Evolutionary conservation across 2,113 vertebrate genomes (phyloP).

Genomic region (Bucco capensis): DNA sequence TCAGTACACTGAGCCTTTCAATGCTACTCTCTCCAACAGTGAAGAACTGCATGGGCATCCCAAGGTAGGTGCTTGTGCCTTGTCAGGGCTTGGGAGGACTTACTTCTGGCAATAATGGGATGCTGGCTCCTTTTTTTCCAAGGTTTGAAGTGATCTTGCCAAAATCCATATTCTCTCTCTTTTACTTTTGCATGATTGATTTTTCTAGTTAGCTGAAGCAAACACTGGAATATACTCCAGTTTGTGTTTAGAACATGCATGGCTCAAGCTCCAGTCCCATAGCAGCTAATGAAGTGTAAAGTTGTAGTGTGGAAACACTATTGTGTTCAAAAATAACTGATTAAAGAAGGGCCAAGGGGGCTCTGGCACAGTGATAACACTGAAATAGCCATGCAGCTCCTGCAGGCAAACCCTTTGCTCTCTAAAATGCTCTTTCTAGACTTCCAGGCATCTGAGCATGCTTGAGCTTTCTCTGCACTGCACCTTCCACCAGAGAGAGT

Average conservation of each 20-base stretch:
- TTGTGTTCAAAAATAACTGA: background rate
- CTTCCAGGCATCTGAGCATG: background rate
- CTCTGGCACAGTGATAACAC: background rate
- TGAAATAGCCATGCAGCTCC: background rate
- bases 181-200: background rate
- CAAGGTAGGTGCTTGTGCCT: constrained; percentile 73
- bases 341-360: background rate
- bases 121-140: background rate
- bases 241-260: background rate
- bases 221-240: background rate
- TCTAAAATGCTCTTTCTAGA: background rate
- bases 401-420: background rate
- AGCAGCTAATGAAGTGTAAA: background rate
- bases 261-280: background rate
- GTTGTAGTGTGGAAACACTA: background rate
- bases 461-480: background rate
- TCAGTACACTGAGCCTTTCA: constrained; percentile 80
- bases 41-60: constrained; percentile 77
- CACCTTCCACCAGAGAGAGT: background rate
- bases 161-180: background rate
- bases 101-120: background rate
- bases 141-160: too few species aligned
- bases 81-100: background rate
- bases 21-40: constrained; percentile 80
- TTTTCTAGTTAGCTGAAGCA: background rate